These are phyloP conservation scores for Druon quercuslanigerum DNA, from an alignment of 1,140 invertebrate genomes.

Conservation along the genomic window DNA sequence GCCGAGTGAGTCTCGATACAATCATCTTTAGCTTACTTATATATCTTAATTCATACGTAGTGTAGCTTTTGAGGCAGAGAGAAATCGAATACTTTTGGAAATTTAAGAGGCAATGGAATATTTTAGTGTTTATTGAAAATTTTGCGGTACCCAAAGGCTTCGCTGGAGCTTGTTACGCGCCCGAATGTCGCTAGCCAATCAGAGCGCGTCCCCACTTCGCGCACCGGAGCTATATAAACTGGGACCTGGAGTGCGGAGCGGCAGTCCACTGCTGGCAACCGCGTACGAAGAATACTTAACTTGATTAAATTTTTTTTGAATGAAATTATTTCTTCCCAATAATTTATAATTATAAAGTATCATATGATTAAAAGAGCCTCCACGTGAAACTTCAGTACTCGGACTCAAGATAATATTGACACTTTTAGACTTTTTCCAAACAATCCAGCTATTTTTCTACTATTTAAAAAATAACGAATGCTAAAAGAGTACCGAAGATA, in stretches of 20 bases:
- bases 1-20: conserved; percentile 88
- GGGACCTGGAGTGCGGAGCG: not conserved
- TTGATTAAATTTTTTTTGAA: too few relatives aligned
- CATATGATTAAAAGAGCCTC: too few relatives aligned
- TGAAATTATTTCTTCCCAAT: too few relatives aligned
- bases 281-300: not conserved
- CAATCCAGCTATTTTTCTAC: too few relatives aligned
- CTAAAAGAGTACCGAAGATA: too few relatives aligned
- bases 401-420: too few relatives aligned
- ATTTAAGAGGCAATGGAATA: conserved; percentile 64
- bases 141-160: not conserved
- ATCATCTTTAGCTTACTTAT: conserved; percentile 34
- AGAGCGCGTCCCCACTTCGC: not conserved
- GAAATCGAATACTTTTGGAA: conserved; percentile 17
- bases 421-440: too few relatives aligned
- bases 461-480: too few relatives aligned
- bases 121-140: not conserved
- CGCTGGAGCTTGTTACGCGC: not conserved
- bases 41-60: conserved; percentile 37
- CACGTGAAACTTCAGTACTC: too few relatives aligned
- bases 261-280: not conserved
- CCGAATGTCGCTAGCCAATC: not conserved
- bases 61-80: not conserved
- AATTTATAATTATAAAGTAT: too few relatives aligned
- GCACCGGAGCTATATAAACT: not conserved